Evolutionary conservation across 1,140 invertebrate genomes (phyloP).

Genomic region (Chelonus insularis): DNA sequence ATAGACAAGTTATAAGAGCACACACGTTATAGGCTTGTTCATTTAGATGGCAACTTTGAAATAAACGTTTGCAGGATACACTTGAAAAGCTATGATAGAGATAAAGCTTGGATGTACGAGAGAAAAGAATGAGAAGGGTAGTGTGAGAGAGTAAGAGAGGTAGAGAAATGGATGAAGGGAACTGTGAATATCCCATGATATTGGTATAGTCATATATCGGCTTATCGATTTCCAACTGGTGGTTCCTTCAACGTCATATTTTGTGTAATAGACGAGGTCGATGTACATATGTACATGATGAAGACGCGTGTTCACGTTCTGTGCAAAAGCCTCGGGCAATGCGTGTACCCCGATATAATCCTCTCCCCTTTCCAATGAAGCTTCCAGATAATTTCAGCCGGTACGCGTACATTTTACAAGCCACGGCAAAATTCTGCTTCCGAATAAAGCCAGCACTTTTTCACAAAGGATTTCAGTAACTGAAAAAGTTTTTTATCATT

Average conservation of each 20-base stretch:
- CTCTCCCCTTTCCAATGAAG: neutral
- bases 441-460: neutral
- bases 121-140: neutral
- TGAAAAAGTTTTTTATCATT: too few relatives aligned
- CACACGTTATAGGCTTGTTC: slow-evolving; percentile 6
- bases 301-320: neutral
- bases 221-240: slow-evolving; percentile 36
- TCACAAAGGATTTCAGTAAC: too few relatives aligned
- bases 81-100: neutral
- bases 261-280: slow-evolving; percentile 12
- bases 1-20: neutral
- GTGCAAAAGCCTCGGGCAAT: slow-evolving; percentile 18
- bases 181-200: slow-evolving; percentile 12
- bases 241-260: slow-evolving; percentile 21
- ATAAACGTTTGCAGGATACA: slow-evolving; percentile 7
- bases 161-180: slow-evolving; percentile 26
- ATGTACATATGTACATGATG: slow-evolving; percentile 1
- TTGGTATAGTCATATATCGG: slow-evolving; percentile 31
- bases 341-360: slow-evolving; percentile 17
- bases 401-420: too few relatives aligned
- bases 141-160: neutral
- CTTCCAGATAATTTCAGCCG: too few relatives aligned
- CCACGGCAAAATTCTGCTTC: neutral
- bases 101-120: neutral
- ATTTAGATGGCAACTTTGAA: neutral